These are phyloP conservation scores for Urocitellus parryii DNA, from an alignment of 2,113 vertebrate genomes.

Conservation along the genomic window DNA sequence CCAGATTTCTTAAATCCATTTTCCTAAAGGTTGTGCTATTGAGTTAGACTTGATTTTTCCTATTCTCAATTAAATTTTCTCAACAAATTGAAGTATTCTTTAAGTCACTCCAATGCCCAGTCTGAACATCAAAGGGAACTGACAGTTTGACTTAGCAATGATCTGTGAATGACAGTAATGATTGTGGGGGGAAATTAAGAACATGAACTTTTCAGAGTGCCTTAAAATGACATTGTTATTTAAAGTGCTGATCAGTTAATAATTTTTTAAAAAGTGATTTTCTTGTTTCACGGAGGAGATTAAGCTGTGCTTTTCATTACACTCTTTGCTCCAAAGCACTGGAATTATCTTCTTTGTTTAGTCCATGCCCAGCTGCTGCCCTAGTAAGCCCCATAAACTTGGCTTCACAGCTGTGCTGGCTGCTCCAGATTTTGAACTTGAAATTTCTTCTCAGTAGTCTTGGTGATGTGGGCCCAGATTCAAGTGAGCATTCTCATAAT, in stretches of 20 bases:
- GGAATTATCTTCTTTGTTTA: slow-evolving; percentile 61
- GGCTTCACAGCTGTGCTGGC: slow-evolving; percentile 27
- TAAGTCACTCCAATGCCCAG: not conserved
- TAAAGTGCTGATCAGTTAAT: slow-evolving; percentile 54
- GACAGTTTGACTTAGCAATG: slow-evolving; percentile 14
- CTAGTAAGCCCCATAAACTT: not conserved
- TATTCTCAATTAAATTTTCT: slow-evolving; percentile 26
- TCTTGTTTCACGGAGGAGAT: not conserved
- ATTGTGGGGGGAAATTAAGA: slow-evolving; percentile 63
- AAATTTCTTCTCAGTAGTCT: slow-evolving; percentile 5
- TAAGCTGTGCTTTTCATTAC: not conserved
- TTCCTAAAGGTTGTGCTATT: not conserved
- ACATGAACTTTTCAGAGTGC: slow-evolving; percentile 27
- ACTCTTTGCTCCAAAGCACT: not conserved
- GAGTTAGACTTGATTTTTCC: not conserved
- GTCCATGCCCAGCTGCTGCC: slow-evolving; percentile 45
- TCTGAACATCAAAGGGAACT: not conserved
- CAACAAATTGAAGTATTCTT: slow-evolving; percentile 13
- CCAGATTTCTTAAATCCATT: not conserved
- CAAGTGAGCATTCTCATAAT: not conserved
- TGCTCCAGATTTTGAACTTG: slow-evolving; percentile 42
- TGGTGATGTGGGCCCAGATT: not conserved
- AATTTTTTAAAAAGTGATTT: not conserved
- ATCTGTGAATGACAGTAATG: slow-evolving; percentile 50
- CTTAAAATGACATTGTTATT: slow-evolving; percentile 68